These are phyloP conservation scores for Erpornis zantholeuca DNA, from an alignment of 2,113 vertebrate species.

Conservation along the genomic window DNA sequence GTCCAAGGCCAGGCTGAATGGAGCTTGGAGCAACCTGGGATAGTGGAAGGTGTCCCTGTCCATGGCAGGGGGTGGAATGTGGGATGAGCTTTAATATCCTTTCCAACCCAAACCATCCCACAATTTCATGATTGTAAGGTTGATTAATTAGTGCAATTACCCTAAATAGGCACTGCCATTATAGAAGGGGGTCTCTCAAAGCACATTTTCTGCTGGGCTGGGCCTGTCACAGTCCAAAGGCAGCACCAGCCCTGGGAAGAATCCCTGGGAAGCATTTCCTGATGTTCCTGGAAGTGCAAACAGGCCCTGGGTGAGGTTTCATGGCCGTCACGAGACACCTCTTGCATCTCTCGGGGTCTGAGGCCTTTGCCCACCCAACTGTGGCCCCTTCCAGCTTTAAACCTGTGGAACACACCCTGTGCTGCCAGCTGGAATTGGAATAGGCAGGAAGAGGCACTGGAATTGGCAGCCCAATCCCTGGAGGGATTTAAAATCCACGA, in stretches of 20 bases:
- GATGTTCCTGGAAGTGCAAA: neutral
- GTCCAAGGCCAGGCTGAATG: neutral
- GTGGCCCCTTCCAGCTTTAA: fast-evolving
- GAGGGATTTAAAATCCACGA: neutral
- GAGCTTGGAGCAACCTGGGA: neutral
- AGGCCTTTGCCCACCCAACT: neutral
- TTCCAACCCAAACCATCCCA: neutral
- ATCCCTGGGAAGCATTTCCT: neutral
- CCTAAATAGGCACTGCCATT: neutral
- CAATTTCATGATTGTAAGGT: neutral
- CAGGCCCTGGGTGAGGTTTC: neutral
- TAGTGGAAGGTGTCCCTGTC: neutral
- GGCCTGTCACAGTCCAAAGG: neutral
- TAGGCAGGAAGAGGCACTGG: neutral
- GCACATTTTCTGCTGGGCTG: neutral
- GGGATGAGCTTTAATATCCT: neutral
- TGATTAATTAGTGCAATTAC: neutral
- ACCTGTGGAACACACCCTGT: neutral
- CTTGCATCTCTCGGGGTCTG: fast-evolving
- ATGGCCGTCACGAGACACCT: fast-evolving
- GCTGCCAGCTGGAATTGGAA: neutral
- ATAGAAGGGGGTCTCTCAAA: neutral
- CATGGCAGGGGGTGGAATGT: neutral
- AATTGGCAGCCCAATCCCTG: neutral
- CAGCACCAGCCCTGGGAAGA: neutral